phyloP scores from a whole-genome alignment of 2,888 invertebrate genomes.

The Gastracanthus pulcherrimus region DNA sequence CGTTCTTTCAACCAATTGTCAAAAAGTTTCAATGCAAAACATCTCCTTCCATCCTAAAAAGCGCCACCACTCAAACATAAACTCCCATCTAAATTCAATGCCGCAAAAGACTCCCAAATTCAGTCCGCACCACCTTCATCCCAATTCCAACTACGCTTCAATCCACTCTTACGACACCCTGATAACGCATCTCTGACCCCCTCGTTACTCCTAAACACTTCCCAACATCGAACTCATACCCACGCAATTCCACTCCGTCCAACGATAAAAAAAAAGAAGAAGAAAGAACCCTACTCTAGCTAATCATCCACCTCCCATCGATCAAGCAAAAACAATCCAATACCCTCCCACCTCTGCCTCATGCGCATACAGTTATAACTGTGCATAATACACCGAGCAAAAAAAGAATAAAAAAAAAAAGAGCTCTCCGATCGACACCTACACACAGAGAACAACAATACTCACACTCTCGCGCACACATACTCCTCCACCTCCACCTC shows the following conservation, averaged over 20 bases:
- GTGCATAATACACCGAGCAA: not conserved
- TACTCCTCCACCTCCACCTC: not conserved
- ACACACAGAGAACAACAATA: conserved; percentile 3
- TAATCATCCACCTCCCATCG: too few relatives aligned
- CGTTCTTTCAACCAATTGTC: too few relatives aligned
- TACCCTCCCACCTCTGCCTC: too few relatives aligned
- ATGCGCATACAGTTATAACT: conserved; percentile 25
- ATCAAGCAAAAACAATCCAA: too few relatives aligned
- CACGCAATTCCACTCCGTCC: not conserved
- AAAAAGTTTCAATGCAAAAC: too few relatives aligned
- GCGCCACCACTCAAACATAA: not conserved
- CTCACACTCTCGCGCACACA: not conserved
- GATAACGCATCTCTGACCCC: not conserved
- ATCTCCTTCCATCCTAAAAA: too few relatives aligned
- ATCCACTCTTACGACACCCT: not conserved
- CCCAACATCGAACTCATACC: not conserved
- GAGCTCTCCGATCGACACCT: conserved; percentile 11
- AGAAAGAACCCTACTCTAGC: too few relatives aligned
- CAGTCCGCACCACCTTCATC: not conserved
- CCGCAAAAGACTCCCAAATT: not conserved
- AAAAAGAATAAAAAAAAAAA: too few relatives aligned
- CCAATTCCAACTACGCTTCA: not conserved
- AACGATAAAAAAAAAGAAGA: not conserved
- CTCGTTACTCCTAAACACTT: not conserved
- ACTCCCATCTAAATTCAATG: too few relatives aligned